phyloP scores from a whole-genome alignment of 2,113 vertebrate genomes.

The Parus major region DNA sequence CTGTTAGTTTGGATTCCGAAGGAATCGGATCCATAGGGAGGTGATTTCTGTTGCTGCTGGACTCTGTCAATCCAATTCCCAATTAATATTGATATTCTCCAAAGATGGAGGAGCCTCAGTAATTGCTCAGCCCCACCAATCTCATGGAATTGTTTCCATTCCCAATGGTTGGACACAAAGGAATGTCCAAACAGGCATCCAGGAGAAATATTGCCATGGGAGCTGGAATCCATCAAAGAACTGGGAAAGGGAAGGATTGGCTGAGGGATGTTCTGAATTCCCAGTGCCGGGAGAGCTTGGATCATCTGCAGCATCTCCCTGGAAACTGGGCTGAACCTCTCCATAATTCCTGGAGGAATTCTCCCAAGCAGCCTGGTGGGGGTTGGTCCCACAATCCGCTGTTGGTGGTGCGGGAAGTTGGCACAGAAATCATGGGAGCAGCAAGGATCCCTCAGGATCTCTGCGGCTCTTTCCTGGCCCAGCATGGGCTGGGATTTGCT shows the following conservation, averaged over 20 bases:
- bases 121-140: not conserved
- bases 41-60: not conserved
- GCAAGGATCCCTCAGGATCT: not conserved
- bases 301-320: not conserved
- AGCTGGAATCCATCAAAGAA: not conserved
- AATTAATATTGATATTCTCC: not conserved
- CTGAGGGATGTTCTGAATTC: not conserved
- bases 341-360: not conserved
- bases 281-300: not conserved
- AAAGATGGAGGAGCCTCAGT: not conserved
- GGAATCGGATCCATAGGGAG: not conserved
- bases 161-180: not conserved
- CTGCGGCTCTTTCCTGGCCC: not conserved
- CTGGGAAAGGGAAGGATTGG: not conserved
- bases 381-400: accelerated
- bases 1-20: not conserved
- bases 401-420: not conserved
- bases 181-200: not conserved
- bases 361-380: no score
- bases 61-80: not conserved
- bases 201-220: not conserved
- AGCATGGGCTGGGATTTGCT: not conserved
- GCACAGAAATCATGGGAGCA: not conserved
- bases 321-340: not conserved
- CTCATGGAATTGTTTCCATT: not conserved